Evolutionary conservation across 2,888 invertebrate species (phyloP), one percentile per base, ranked within the genome.

Genomic region (Schizaphis graminum): DNA sequence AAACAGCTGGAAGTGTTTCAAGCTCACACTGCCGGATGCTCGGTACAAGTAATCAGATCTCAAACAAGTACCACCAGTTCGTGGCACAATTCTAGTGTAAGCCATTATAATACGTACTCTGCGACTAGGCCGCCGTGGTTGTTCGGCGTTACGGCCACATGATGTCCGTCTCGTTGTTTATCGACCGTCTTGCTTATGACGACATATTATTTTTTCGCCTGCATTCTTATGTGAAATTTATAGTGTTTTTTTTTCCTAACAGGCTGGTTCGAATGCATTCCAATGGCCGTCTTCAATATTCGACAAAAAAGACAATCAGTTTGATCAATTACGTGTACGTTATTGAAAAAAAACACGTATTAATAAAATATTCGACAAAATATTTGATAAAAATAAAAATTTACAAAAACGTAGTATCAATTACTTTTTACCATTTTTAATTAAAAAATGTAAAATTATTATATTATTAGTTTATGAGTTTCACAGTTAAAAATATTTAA

Each of bases 21-120:
- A 95, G 97, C 97, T 92, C 97, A 97, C 95, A 97, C 97, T 95
- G 97, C 97, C 88, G 97, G 97, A 16, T 97, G 97, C 90, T 97
- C 97, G 57, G 96, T 98, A 95, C 97, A 97, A 95, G 97, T 98
- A 95, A 97, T 98, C 96, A 97, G 97, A 95, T 97, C 97, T 96
- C 97, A 95, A 96, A 96, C 95, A 28, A 95, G 95, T 92, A 95
- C 95, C 92, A 95, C 95, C 56, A 95, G 95, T 89, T 95, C 95
- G 67, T 95, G 95, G 95, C 95, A 95, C 91, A 95, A 95, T 85
- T 95, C 95, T 85, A 95, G 95, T 94, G 95, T 95, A 94, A 94
- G 93, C n/a, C 10, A 44, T 67, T 47, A 26, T 85, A 67, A 67
- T 67, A 7, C 53, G 53, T 53, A 35, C 53, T 24, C 3, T 35